A percentile compares a stretch with the other conserved stretches of the same genome.
Conservation (phyloP, 1,140 invertebrate genomes). For the Leptopilina boulardi region DNA sequence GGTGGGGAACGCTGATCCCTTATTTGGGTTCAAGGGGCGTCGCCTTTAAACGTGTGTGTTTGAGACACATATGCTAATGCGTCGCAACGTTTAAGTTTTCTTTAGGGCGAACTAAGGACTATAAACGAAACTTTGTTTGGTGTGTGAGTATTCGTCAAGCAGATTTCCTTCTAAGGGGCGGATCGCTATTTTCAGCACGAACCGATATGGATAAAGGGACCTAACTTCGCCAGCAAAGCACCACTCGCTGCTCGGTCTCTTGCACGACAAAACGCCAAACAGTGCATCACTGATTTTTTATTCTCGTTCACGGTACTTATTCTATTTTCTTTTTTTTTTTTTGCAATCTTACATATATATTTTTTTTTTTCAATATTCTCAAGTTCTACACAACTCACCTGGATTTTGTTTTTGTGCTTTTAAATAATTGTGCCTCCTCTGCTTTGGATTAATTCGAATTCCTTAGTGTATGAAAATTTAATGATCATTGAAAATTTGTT, state of each 20-base stretch:
- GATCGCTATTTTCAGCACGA: conserved; percentile 69
- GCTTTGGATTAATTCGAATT: neutral
- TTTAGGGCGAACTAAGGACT: conserved; percentile 68
- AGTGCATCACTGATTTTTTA: conserved; percentile 62
- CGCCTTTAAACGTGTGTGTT: conserved; percentile 49
- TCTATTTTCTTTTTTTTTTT: neutral
- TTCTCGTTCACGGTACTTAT: conserved; percentile 59
- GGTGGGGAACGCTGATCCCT: conserved; percentile 64
- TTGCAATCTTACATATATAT: too few species aligned
- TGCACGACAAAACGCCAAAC: conserved; percentile 61
- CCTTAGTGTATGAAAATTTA: too few species aligned
- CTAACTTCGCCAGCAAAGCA: conserved; percentile 63
- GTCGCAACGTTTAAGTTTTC: conserved; percentile 50
- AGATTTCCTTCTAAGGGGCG: conserved; percentile 72
- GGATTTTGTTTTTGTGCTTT: conserved; percentile 12
- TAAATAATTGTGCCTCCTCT: neutral
- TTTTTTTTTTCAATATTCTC: neutral
- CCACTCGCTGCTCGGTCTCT: conserved; percentile 67
- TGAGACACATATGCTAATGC: conserved; percentile 50
- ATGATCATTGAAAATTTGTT: neutral
- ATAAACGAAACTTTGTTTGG: conserved; percentile 43
- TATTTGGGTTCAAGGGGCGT: conserved; percentile 73
- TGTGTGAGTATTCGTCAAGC: conserved; percentile 51
- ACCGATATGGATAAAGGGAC: conserved; percentile 73
- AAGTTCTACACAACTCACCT: neutral